Conservation (phyloP, 2,888 invertebrate genomes). For the Chironomus tentans region DNA sequence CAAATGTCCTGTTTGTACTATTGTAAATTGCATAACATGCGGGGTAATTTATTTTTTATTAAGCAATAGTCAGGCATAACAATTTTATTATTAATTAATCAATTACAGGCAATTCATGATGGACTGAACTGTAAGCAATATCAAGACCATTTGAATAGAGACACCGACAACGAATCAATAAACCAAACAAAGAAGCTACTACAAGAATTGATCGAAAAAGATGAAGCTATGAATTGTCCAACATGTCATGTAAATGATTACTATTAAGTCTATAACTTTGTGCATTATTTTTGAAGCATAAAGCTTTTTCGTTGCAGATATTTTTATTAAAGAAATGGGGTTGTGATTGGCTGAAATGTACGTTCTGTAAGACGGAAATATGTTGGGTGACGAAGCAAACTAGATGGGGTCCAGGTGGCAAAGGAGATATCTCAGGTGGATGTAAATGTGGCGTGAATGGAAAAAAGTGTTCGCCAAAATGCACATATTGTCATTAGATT, state of each 20-base stretch:
- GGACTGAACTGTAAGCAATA: slow-evolving; percentile 73
- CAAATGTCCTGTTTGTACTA: slow-evolving; percentile 70
- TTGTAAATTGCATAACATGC: slow-evolving; percentile 75
- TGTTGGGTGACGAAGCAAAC: slow-evolving; percentile 83
- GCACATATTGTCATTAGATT: slow-evolving; percentile 32
- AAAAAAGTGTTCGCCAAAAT: slow-evolving; percentile 32
- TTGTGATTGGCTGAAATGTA: slow-evolving; percentile 86
- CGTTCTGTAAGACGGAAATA: slow-evolving; percentile 87
- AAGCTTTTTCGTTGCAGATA: slow-evolving; percentile 29
- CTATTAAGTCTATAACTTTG: too few relatives aligned
- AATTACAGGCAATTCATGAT: slow-evolving; percentile 61
- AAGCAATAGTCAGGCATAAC: not conserved
- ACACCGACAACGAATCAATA: slow-evolving; percentile 58
- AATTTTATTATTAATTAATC: not conserved
- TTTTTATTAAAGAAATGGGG: slow-evolving; percentile 88
- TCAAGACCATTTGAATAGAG: slow-evolving; percentile 56
- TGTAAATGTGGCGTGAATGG: slow-evolving; percentile 32
- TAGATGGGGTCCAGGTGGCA: slow-evolving; percentile 32
- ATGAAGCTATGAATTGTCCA: slow-evolving; percentile 82
- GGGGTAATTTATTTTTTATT: slow-evolving; percentile 49
- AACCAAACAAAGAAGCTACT: slow-evolving; percentile 67
- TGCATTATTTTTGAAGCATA: too few relatives aligned
- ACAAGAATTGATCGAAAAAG: slow-evolving; percentile 70
- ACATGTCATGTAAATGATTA: slow-evolving; percentile 62
- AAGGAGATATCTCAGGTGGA: slow-evolving; percentile 32